A percentile compares a stretch with the other conserved stretches of the same genome.
Evolutionary conservation across 2,888 invertebrate species (phyloP).

Genomic region (Plusia festucae): DNA sequence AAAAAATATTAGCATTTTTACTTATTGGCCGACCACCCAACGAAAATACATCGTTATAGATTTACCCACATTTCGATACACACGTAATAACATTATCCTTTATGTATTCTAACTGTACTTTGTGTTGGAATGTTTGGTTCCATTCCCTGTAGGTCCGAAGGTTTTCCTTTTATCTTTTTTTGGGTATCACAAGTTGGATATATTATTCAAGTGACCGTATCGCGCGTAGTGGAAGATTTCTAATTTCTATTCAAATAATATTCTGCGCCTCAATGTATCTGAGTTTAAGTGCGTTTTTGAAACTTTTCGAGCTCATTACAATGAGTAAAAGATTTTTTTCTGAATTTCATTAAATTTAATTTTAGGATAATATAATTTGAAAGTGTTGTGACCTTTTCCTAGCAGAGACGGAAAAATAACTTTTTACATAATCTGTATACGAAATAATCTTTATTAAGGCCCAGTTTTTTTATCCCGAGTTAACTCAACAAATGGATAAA

Average conservation of each 20-base stretch:
- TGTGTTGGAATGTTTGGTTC: constrained; percentile 25
- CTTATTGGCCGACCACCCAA: neutral
- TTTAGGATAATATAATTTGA: neutral
- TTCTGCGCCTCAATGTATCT: neutral
- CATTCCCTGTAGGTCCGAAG: constrained; percentile 12
- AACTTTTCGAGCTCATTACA: neutral
- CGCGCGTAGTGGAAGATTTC: constrained; percentile 17
- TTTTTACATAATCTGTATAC: too few relatives aligned
- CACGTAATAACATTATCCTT: constrained; percentile 8
- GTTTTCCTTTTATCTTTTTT: constrained; percentile 43
- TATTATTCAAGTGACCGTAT: constrained; percentile 36
- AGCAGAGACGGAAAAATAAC: too few relatives aligned
- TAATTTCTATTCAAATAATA: constrained; percentile 41
- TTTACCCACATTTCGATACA: neutral
- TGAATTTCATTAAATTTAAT: neutral
- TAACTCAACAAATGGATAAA: too few relatives aligned
- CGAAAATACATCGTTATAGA: too few relatives aligned
- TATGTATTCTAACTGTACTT: constrained; percentile 21
- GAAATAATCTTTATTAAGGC: too few relatives aligned
- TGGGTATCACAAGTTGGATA: constrained; percentile 10
- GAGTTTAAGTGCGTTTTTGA: neutral
- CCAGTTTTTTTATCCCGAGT: too few relatives aligned
- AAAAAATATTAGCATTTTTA: too few relatives aligned
- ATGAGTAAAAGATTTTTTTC: neutral
- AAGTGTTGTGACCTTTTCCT: constrained; percentile 5